phyloP scores from a whole-genome alignment of 1,140 invertebrate genomes.

The Lasioglossum albipes region DNA sequence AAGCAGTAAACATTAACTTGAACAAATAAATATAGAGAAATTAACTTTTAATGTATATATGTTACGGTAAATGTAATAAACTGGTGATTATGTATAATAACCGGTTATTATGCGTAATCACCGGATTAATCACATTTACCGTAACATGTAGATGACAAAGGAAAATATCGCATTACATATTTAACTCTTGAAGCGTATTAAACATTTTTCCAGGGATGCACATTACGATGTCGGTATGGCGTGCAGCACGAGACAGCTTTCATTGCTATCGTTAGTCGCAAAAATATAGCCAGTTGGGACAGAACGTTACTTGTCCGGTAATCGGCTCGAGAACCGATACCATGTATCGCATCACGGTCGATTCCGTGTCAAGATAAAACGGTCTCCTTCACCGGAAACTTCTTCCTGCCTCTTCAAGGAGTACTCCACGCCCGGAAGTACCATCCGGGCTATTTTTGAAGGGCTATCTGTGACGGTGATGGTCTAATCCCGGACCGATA shows the following conservation, averaged over 20 bases:
- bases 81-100: too few species aligned
- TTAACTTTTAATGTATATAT: too few species aligned
- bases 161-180: too few species aligned
- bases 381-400: neutral
- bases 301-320: neutral
- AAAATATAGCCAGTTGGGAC: neutral
- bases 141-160: too few species aligned
- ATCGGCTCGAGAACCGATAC: neutral
- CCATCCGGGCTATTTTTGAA: neutral
- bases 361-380: conserved; percentile 8
- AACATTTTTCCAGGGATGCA: too few species aligned
- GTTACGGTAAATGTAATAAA: too few species aligned
- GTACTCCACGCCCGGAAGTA: neutral
- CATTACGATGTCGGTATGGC: too few species aligned
- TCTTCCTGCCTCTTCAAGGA: neutral
- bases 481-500: neutral
- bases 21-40: too few species aligned
- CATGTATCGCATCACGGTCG: neutral
- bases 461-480: neutral
- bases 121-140: too few species aligned
- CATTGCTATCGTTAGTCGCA: neutral
- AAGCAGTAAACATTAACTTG: too few species aligned
- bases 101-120: too few species aligned
- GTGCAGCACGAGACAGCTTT: neutral
- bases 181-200: too few species aligned